Evolutionary conservation across 1,140 invertebrate genomes (phyloP).

Genomic region (Micrasema minimum): DNA sequence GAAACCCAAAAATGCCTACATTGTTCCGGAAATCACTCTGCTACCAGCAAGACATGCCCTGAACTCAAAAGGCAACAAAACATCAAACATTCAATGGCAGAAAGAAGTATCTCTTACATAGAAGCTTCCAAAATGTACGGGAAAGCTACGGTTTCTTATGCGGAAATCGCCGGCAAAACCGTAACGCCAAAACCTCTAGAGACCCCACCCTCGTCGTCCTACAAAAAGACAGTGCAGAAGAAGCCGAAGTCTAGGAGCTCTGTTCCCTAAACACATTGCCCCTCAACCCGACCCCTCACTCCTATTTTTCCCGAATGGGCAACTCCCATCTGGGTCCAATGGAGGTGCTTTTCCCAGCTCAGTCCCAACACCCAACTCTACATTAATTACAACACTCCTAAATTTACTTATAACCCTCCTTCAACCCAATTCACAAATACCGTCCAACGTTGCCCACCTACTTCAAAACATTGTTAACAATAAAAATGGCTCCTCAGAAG

Average conservation of each 20-base stretch:
- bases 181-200: neutral
- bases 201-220: neutral
- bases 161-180: neutral
- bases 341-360: neutral
- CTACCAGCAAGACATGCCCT: slow-evolving; percentile 9
- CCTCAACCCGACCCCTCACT: neutral
- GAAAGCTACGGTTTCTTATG: neutral
- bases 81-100: slow-evolving; percentile 21
- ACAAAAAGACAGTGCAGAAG: neutral
- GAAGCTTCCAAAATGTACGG: slow-evolving; percentile 6
- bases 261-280: neutral
- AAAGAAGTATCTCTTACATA: slow-evolving; percentile 5
- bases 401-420: neutral
- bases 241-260: neutral
- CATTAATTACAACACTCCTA: neutral
- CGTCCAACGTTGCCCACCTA: neutral
- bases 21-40: neutral
- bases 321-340: neutral
- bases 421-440: neutral
- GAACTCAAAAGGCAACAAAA: neutral
- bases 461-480: neutral
- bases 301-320: neutral
- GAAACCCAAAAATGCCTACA: neutral
- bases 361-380: neutral
- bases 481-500: neutral